These are phyloP conservation scores for Agapornis canus DNA, from an alignment of 2,797 vertebrate species.

Conservation along the genomic window DNA sequence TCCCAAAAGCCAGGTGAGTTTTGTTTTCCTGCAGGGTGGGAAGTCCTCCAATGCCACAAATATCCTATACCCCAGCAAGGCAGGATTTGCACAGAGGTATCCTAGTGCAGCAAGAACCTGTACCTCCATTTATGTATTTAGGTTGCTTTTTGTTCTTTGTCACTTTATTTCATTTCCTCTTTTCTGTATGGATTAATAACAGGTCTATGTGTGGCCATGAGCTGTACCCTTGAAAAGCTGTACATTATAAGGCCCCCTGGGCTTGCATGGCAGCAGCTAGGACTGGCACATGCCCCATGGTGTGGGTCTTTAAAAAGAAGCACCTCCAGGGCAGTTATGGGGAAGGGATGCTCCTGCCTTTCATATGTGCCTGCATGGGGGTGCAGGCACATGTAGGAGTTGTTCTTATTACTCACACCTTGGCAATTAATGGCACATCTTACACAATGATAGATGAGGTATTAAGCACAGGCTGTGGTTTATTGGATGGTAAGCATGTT, in stretches of 20 bases:
- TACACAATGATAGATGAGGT: not conserved
- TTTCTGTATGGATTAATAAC: not conserved
- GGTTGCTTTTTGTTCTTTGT: not conserved
- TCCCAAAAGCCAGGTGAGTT: not conserved
- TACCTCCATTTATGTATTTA: not conserved
- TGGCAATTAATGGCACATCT: not conserved
- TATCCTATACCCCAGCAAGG: not conserved
- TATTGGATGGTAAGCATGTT: not conserved
- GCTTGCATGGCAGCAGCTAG: not conserved
- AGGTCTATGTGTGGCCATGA: not conserved
- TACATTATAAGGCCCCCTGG: not conserved
- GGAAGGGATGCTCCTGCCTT: not conserved
- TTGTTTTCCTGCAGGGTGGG: not conserved
- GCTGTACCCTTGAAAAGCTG: not conserved
- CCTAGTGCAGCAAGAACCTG: not conserved
- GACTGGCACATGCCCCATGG: accelerated
- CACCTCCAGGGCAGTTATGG: not conserved
- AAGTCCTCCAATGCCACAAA: not conserved
- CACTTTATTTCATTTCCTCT: not conserved
- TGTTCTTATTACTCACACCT: not conserved
- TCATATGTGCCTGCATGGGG: not conserved
- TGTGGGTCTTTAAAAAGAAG: not conserved
- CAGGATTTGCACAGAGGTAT: not conserved
- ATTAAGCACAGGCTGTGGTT: not conserved
- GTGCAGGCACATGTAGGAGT: not conserved